phyloP scores from a whole-genome alignment of 2,797 vertebrate species.

The Sebastes oblongus region DNA sequence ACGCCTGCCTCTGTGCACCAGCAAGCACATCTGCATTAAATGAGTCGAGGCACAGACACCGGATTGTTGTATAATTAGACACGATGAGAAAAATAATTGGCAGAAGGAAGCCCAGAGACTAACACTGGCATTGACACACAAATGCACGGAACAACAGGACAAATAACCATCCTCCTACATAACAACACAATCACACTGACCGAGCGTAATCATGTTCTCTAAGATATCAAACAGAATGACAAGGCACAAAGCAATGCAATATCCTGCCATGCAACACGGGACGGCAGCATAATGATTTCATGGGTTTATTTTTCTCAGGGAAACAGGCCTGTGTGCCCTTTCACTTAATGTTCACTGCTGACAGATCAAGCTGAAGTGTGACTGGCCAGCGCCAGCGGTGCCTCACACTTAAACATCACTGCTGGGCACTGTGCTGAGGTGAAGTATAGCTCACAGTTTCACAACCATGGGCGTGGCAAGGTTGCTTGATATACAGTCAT shows the following conservation, averaged over 20 bases:
- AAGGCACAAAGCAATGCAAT: constrained; percentile 11
- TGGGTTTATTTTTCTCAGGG: constrained; percentile 12
- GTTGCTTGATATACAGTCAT: background rate
- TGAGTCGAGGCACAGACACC: background rate
- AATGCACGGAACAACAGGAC: background rate
- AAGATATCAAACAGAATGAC: constrained; percentile 13
- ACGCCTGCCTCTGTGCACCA: constrained; percentile 15
- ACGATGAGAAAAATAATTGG: constrained; percentile 34
- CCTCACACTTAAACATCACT: constrained; percentile 22
- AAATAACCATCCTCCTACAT: background rate
- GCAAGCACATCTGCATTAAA: background rate
- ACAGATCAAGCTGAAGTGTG: constrained; percentile 21
- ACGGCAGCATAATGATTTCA: constrained; percentile 3
- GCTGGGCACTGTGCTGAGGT: background rate
- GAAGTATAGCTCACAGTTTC: background rate
- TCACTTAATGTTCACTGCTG: constrained; percentile 2
- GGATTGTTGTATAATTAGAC: constrained; percentile 52
- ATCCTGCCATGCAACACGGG: background rate
- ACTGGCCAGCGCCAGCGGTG: background rate
- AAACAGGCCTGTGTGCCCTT: constrained; percentile 19
- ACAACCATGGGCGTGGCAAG: background rate
- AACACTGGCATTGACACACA: constrained; percentile 25
- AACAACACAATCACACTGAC: background rate
- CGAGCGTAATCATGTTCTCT: background rate
- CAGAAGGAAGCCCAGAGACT: constrained; percentile 18